Conservation (phyloP, 1,140 invertebrate species). For the Cyrtorhinus lividipennis region DNA sequence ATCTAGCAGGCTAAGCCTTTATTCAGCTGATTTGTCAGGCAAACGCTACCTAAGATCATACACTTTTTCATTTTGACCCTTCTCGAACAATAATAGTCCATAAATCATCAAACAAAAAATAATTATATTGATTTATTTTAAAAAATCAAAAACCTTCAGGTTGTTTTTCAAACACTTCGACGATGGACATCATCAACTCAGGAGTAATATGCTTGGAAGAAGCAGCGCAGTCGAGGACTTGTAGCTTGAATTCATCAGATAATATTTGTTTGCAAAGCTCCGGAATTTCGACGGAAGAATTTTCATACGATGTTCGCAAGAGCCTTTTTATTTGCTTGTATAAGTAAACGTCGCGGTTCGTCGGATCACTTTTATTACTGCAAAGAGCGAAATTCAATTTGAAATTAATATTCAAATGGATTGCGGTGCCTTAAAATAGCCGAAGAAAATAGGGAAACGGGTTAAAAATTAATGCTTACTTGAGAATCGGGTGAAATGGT, state of each 20-base stretch:
- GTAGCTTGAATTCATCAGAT: constrained; percentile 53
- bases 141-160: too few relatives aligned
- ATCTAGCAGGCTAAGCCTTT: too few relatives aligned
- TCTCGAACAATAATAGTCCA: too few relatives aligned
- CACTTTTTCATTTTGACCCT: too few relatives aligned
- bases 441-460: too few relatives aligned
- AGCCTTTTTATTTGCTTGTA: constrained; percentile 60
- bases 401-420: too few relatives aligned
- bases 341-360: constrained; percentile 72
- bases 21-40: too few relatives aligned
- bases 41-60: too few relatives aligned
- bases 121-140: too few relatives aligned
- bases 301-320: constrained; percentile 20
- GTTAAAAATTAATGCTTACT: constrained; percentile 25
- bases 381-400: too few relatives aligned
- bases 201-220: constrained; percentile 42
- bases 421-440: too few relatives aligned
- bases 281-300: constrained; percentile 31
- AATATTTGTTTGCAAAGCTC: constrained; percentile 48
- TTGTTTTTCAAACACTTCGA: not conserved
- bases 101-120: too few relatives aligned
- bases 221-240: constrained; percentile 54
- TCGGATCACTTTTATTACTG: constrained; percentile 68
- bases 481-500: constrained; percentile 79
- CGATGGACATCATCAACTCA: constrained; percentile 31